Evolutionary conservation across 2,113 vertebrate species (phyloP).

Genomic region (Albula glossodonta): DNA sequence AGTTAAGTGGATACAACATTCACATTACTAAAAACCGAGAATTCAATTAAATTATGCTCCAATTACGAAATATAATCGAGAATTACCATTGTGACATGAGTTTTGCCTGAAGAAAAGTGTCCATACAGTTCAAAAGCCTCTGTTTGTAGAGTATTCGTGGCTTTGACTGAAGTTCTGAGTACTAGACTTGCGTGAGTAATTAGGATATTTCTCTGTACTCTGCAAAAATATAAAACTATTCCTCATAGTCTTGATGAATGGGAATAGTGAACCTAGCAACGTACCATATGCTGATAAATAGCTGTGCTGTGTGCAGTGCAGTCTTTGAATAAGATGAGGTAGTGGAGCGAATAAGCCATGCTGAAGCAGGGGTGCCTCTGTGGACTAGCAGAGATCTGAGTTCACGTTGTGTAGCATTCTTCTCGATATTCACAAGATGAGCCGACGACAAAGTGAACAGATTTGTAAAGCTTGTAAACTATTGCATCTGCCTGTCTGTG

Average conservation of each 20-base stretch:
- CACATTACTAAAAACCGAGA: too few species aligned
- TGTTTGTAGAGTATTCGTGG: background rate
- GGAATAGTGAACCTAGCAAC: background rate
- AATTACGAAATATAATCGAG: too few species aligned
- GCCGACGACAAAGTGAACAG: background rate
- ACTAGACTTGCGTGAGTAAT: background rate
- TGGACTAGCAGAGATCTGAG: background rate
- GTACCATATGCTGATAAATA: background rate
- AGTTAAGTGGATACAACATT: too few species aligned
- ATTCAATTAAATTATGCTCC: too few species aligned
- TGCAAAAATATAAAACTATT: background rate
- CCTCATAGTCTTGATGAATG: background rate
- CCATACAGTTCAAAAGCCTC: background rate
- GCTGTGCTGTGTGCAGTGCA: background rate
- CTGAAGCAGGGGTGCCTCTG: background rate
- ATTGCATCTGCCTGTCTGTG: conserved; percentile 1
- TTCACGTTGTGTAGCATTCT: background rate
- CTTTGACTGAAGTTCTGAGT: too few species aligned
- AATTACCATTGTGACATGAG: too few species aligned
- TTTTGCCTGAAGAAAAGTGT: background rate
- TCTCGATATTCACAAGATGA: background rate
- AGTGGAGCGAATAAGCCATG: background rate
- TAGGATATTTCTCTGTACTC: background rate
- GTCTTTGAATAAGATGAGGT: background rate
- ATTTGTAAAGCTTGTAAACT: conserved; percentile 1